Evolutionary conservation across 2,888 invertebrate genomes (phyloP).

Genomic region (Drosophila eohydei): DNA sequence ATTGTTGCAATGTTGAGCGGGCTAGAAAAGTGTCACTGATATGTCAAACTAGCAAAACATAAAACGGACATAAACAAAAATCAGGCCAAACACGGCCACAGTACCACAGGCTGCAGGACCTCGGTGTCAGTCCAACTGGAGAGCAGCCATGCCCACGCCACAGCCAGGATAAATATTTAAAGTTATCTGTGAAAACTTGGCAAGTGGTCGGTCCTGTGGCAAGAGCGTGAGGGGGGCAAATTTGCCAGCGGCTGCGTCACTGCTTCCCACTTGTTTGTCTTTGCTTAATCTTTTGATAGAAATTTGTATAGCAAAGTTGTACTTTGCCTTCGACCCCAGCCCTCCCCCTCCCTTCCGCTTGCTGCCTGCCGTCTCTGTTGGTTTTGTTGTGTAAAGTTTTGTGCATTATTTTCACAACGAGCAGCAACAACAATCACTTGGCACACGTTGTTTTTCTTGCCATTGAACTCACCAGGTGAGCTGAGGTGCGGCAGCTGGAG

Average conservation of each 20-base stretch:
- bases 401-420: constrained; percentile 71
- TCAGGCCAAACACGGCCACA: constrained; percentile 33
- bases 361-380: constrained; percentile 27
- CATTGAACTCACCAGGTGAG: constrained; percentile 60
- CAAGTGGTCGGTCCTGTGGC: constrained; percentile 45
- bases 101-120: constrained; percentile 5
- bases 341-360: not conserved
- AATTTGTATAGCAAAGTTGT: constrained; percentile 78
- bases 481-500: constrained; percentile 48
- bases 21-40: constrained; percentile 75
- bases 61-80: constrained; percentile 68
- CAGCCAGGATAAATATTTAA: constrained; percentile 65
- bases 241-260: constrained; percentile 34
- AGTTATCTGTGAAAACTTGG: constrained; percentile 75
- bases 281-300: constrained; percentile 81
- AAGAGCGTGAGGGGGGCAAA: not conserved
- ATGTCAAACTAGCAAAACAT: constrained; percentile 80
- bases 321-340: constrained; percentile 19
- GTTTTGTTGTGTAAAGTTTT: constrained; percentile 64
- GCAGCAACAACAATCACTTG: constrained; percentile 66
- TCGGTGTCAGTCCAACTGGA: constrained; percentile 2
- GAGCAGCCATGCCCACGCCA: constrained; percentile 12
- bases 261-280: constrained; percentile 73
- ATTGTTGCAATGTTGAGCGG: constrained; percentile 64
- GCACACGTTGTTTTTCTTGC: constrained; percentile 64